phyloP scores from a whole-genome alignment of 1,140 invertebrate genomes.

The Ooceraea biroi region DNA sequence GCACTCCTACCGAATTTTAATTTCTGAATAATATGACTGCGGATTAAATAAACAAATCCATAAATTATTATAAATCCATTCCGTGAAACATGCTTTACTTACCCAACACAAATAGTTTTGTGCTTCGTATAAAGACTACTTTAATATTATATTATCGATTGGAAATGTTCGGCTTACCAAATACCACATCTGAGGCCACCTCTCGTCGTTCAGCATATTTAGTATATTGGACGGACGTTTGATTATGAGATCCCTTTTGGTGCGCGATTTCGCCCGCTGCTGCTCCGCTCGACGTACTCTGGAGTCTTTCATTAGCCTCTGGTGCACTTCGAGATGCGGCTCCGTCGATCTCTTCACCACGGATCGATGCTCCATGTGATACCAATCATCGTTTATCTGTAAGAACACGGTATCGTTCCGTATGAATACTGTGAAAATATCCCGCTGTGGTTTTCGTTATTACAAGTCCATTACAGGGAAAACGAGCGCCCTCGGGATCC shows the following conservation, averaged over 20 bases:
- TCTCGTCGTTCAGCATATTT: constrained; percentile 91
- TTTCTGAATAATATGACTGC: neutral
- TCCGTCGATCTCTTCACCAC: constrained; percentile 91
- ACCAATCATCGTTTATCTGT: constrained; percentile 93
- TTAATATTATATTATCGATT: constrained; percentile 23
- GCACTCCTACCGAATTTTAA: neutral
- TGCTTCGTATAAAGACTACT: too few species aligned
- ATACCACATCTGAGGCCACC: constrained; percentile 97
- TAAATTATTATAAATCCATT: too few species aligned
- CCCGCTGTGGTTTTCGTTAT: constrained; percentile 15
- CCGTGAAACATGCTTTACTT: neutral
- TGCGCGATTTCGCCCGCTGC: constrained; percentile 89
- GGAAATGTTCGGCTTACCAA: constrained; percentile 88
- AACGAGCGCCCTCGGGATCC: neutral
- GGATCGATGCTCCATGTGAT: constrained; percentile 92
- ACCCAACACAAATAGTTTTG: neutral
- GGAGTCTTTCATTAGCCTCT: constrained; percentile 89
- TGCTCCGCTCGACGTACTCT: constrained; percentile 91
- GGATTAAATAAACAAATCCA: too few species aligned
- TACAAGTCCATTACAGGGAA: neutral
- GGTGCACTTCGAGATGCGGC: constrained; percentile 89
- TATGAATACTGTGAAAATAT: constrained; percentile 41
- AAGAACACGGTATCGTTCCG: constrained; percentile 80
- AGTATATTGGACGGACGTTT: constrained; percentile 79
- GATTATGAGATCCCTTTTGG: constrained; percentile 90